phyloP scores from a whole-genome alignment of 2,113 vertebrate genomes.

The Lutjanus erythropterus region DNA sequence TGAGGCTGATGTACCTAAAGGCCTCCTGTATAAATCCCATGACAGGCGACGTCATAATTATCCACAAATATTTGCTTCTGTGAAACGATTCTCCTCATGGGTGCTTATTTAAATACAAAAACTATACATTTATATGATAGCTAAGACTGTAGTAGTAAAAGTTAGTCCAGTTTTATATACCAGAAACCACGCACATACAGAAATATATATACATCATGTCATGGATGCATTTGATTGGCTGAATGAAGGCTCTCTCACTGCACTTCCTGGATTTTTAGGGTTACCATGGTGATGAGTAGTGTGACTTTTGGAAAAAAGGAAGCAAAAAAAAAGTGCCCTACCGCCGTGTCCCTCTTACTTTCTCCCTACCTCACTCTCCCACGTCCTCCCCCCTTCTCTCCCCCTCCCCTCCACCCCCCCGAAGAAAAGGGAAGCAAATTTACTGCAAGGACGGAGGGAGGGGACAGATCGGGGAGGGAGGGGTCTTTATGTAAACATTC shows the following conservation, averaged over 20 bases:
- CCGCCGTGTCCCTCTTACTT: slow-evolving; percentile 44
- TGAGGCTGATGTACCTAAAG: slow-evolving; percentile 2
- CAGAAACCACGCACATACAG: background rate
- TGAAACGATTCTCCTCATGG: slow-evolving; percentile 47
- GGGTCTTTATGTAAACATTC: slow-evolving; percentile 79
- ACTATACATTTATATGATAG: slow-evolving; percentile 51
- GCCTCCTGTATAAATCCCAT: slow-evolving; percentile 31
- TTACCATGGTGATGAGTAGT: slow-evolving; percentile 6
- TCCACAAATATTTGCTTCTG: slow-evolving; percentile 55
- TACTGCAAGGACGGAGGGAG: slow-evolving; percentile 24
- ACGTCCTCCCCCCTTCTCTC: slow-evolving; percentile 13
- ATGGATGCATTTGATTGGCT: slow-evolving; percentile 42
- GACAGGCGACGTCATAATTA: slow-evolving; percentile 25
- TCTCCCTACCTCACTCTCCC: slow-evolving; percentile 27
- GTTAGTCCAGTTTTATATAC: slow-evolving; percentile 48
- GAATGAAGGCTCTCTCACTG: slow-evolving; percentile 25
- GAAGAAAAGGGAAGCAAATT: slow-evolving; percentile 48
- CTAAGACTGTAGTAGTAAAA: slow-evolving; percentile 18
- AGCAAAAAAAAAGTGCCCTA: slow-evolving; percentile 50
- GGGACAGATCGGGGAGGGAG: slow-evolving; percentile 24
- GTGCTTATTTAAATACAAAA: slow-evolving; percentile 59
- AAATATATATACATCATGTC: background rate
- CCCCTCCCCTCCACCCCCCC: slow-evolving; percentile 9
- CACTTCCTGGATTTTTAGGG: slow-evolving; percentile 16
- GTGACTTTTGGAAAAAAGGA: slow-evolving; percentile 12